Percentiles rank a stretch among this genome's conserved stretches.
Conservation (phyloP, 2,113 vertebrate genomes). For the Chlorodrepanis virens region DNA sequence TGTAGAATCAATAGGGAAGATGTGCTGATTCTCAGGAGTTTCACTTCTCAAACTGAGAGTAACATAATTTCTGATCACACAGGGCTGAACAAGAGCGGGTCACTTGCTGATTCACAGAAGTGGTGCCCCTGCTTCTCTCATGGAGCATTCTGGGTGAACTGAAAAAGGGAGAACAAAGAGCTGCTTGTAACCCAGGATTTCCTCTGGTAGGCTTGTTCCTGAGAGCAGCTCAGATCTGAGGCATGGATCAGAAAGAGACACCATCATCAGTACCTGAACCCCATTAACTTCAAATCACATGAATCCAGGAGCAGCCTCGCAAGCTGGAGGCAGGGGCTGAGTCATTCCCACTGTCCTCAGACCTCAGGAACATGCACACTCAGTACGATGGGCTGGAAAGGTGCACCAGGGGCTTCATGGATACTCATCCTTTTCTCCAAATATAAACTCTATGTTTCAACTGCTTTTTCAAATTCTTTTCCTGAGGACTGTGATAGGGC, state of each 20-base stretch:
- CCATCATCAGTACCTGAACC: neutral
- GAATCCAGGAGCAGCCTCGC: neutral
- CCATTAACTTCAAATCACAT: neutral
- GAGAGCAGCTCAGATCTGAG: neutral
- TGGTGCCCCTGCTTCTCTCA: neutral
- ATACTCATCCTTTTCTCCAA: neutral
- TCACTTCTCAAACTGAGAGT: neutral
- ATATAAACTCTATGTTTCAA: neutral
- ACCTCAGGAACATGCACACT: neutral
- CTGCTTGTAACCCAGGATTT: neutral
- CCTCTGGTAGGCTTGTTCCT: neutral
- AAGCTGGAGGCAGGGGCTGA: neutral
- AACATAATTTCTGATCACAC: neutral
- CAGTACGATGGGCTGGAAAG: neutral
- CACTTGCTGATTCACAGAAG: neutral
- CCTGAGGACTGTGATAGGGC: fast-evolving
- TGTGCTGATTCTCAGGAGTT: neutral
- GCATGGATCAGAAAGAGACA: neutral
- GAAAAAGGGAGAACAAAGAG: neutral
- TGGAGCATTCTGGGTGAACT: neutral
- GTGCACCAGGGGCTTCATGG: neutral
- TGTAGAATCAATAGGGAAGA: neutral
- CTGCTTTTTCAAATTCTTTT: neutral
- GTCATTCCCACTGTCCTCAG: neutral
- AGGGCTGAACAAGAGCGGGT: neutral